Evolutionary conservation across 2,797 vertebrate species (phyloP).

Genomic region (Poecilia gillii): DNA sequence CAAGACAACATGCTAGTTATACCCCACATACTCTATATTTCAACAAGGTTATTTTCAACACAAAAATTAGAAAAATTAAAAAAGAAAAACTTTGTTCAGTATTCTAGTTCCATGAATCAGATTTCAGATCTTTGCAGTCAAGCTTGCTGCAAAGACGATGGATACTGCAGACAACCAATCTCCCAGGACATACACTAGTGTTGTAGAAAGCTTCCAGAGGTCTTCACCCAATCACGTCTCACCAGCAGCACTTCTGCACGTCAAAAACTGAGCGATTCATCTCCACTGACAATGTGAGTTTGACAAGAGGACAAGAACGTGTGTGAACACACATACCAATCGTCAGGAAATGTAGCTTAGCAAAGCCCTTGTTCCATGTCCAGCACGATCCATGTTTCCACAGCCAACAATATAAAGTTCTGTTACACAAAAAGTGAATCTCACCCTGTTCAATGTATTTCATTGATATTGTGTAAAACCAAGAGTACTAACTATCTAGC

Average conservation of each 20-base stretch:
- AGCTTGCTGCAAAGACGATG: not conserved
- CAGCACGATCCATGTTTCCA: not conserved
- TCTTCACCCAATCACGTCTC: not conserved
- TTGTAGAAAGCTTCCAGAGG: slow-evolving; percentile 1
- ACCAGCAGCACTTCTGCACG: not conserved
- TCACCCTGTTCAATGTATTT: not conserved
- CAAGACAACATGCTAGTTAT: too few species aligned
- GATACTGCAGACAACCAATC: not conserved
- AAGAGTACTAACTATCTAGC: not conserved
- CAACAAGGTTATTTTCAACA: not conserved
- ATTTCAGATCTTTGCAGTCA: not conserved
- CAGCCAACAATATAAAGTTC: not conserved
- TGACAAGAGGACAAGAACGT: not conserved
- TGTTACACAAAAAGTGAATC: not conserved
- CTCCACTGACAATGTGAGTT: not conserved
- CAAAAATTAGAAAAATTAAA: too few species aligned
- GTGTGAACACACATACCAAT: not conserved
- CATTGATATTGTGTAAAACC: not conserved
- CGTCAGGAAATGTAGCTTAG: not conserved
- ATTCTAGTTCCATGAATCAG: not conserved
- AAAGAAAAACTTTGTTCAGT: not conserved
- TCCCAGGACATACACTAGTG: not conserved
- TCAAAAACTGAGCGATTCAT: not conserved
- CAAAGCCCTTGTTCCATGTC: not conserved
- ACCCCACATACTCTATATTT: not conserved